Evolutionary conservation across 2,113 vertebrate species (phyloP).

Genomic region (Loxodonta africana): DNA sequence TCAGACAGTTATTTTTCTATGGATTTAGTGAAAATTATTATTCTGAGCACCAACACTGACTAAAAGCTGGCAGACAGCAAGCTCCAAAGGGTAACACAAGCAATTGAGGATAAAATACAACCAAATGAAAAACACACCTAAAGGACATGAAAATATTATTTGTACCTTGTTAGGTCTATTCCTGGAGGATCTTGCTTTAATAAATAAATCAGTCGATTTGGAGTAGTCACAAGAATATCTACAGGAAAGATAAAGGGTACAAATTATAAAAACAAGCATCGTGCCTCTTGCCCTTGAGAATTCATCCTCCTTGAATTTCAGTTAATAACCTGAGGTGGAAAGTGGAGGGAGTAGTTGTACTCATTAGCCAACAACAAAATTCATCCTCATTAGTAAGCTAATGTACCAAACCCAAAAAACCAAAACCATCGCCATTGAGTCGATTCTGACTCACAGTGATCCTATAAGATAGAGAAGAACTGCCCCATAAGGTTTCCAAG

Average conservation of each 20-base stretch:
- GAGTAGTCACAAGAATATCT: conserved; percentile 98
- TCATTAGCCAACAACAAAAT: not conserved
- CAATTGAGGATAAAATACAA: conserved; percentile 29
- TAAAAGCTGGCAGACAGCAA: not conserved
- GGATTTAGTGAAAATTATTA: conserved; percentile 45
- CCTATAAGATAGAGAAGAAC: too few relatives aligned
- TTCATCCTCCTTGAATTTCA: conserved; percentile 31
- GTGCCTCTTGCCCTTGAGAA: conserved; percentile 3
- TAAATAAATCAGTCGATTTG: conserved; percentile 96
- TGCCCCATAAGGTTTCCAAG: too few relatives aligned
- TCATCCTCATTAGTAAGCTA: not conserved
- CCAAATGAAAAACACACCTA: conserved; percentile 37
- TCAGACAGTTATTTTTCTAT: conserved; percentile 24
- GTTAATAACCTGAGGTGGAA: not conserved
- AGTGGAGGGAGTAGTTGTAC: not conserved
- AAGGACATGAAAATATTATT: not conserved
- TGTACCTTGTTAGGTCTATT: conserved; percentile 95
- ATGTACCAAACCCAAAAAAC: not conserved
- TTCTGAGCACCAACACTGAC: conserved; percentile 18
- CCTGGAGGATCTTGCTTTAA: conserved; percentile 96
- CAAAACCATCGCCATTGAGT: too few relatives aligned
- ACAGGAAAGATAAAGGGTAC: conserved; percentile 34
- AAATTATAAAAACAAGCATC: conserved; percentile 18
- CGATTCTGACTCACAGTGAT: too few relatives aligned
- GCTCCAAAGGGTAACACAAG: not conserved